Percentiles rank a stretch among this genome's conserved stretches.
These are phyloP conservation scores for Belgica antarctica DNA, from an alignment of 2,888 invertebrate genomes.

Conservation along the genomic window DNA sequence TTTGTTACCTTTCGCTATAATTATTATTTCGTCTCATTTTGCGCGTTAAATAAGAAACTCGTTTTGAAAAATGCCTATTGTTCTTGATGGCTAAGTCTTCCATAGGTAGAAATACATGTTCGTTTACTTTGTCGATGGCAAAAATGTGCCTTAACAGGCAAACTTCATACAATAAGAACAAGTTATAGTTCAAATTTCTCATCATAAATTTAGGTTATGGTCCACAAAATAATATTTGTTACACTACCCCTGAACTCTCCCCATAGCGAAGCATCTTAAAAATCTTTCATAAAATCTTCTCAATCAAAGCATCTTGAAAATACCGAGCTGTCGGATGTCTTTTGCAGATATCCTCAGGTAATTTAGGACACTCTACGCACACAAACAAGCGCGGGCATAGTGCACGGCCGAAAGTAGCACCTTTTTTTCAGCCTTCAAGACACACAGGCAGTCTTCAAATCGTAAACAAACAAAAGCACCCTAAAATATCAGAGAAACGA, in stretches of 20 bases:
- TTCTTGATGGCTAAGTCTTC: not conserved
- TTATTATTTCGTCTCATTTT: not conserved
- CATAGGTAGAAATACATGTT: not conserved
- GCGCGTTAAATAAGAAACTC: not conserved
- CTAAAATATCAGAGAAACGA: conserved; percentile 17
- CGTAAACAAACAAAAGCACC: conserved; percentile 17
- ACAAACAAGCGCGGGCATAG: not conserved
- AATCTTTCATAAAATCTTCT: not conserved
- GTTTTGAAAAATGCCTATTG: not conserved
- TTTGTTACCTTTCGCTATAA: conserved; percentile 15
- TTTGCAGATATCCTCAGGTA: conserved; percentile 26
- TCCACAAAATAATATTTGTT: too few species aligned
- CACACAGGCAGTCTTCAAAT: conserved; percentile 3
- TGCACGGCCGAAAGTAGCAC: conserved; percentile 16
- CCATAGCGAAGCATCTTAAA: not conserved
- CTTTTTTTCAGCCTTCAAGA: not conserved
- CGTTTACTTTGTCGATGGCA: not conserved
- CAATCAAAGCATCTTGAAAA: not conserved
- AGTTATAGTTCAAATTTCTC: too few species aligned
- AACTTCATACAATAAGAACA: too few species aligned
- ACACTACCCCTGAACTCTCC: too few species aligned
- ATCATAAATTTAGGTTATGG: too few species aligned
- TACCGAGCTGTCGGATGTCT: conserved; percentile 9
- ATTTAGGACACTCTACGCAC: conserved; percentile 17
- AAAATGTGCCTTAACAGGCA: too few species aligned